Evolutionary conservation across 1,140 invertebrate species (phyloP).

Genomic region (Trachelipus rathkii): DNA sequence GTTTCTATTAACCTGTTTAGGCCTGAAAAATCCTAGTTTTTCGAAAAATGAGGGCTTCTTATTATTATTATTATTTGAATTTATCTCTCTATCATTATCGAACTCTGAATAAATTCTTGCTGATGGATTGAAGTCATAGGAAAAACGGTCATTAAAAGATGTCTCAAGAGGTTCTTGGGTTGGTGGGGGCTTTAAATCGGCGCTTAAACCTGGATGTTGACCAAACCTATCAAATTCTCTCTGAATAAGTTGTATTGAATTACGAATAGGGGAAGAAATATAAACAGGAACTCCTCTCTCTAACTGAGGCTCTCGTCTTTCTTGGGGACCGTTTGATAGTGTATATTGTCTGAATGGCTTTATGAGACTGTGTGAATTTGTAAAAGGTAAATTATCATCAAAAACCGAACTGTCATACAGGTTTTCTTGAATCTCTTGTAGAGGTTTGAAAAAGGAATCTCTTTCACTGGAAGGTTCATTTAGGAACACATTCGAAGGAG

Average conservation of each 20-base stretch:
- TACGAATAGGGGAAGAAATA: neutral
- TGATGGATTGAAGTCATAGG: neutral
- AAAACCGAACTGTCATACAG: neutral
- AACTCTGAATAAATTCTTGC: neutral
- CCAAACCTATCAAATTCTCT: neutral
- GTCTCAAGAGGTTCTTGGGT: no score
- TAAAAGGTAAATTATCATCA: neutral
- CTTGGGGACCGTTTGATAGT: neutral
- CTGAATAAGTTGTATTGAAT: neutral
- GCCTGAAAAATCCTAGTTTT: slow-evolving; percentile 2
- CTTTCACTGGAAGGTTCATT: neutral
- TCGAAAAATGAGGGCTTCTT: neutral
- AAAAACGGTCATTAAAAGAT: neutral
- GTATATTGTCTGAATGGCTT: neutral
- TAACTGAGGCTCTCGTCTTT: neutral
- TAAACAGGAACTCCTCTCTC: neutral
- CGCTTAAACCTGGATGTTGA: neutral
- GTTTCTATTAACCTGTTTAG: neutral
- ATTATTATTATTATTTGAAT: neutral
- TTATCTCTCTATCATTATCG: neutral
- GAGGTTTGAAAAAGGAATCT: neutral
- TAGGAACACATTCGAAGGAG: neutral
- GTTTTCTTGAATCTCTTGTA: neutral
- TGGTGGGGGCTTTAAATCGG: neutral
- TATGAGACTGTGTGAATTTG: neutral